Base-by-base conservation (phyloP, 2,113 vertebrate genomes). In the Lontra canadensis region DNA sequence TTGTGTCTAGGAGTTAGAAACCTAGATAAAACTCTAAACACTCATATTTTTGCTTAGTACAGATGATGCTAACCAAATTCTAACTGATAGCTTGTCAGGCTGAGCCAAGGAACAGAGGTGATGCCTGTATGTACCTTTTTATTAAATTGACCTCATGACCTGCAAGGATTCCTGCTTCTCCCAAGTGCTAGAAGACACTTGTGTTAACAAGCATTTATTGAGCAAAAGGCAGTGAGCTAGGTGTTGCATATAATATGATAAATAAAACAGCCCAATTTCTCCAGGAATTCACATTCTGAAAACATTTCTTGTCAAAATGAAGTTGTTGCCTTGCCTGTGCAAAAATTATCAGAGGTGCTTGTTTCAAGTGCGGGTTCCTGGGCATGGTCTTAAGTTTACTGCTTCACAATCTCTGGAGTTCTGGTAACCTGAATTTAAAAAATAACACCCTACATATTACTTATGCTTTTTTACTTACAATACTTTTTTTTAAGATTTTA, bases 151-250 rank as follows among this genome's bases (percentile, higher is more conserved):
- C 49, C 44, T 85, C 36, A 84, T 79, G 79, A 82, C 49, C 31
- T 82, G 26, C 6, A 90, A 94, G 65, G 9, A 49, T 89, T 86
- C 13, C 61, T 85, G 6, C 21, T 93, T 82, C 65, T 93, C 47
- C 29, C 47, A 55, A 79, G 39, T 82, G 59, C 39, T 86, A n/a
- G 73, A 93, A 96, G 73, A 67, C 3, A 63, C 44, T 59, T 78
- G n/a, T 57, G 17, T 73, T 97, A 90, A 92, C 73, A 96, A 94
- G 55, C 36, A 69, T 94, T 96, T 86, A 78, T 52, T 80, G 67
- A 96, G 7, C 36, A 59, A 82, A 97, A 86, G 36, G 7, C 61
- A 76, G 39, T 34, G 36, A 7, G 25, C n/a, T 78, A 92, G 78
- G 31, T 63, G 23, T 49, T 74, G 14, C 3, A 17, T 71, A 80